A percentile compares a stretch with the other conserved stretches of the same genome.
phyloP scores from a whole-genome alignment of 37 sponge, comb jelly and placozoan genomes.

The Crambe crambe region DNA sequence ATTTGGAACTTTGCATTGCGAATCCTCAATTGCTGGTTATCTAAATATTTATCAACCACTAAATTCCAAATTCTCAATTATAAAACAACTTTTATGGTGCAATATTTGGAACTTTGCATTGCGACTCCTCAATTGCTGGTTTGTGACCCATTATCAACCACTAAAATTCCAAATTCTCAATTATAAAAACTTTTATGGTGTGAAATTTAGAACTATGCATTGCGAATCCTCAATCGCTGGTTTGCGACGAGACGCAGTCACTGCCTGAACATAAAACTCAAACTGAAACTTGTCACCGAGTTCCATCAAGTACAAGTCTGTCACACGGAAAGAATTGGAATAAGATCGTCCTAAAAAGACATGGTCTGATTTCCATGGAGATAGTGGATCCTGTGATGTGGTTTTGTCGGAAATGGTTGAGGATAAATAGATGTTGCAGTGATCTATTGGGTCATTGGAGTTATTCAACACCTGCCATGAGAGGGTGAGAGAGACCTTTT shows the following conservation, averaged over 20 bases:
- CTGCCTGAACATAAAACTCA: conserved; percentile 50
- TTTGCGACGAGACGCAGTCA: conserved; percentile 23
- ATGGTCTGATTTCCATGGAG: conserved; percentile 31
- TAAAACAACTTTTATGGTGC: background rate
- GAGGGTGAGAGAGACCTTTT: conserved; percentile 41
- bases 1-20: background rate
- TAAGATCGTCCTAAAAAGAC: conserved; percentile 41
- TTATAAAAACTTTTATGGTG: background rate
- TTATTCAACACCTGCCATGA: conserved; percentile 27
- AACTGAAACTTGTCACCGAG: background rate
- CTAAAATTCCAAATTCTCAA: too few species aligned
- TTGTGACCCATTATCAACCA: too few species aligned
- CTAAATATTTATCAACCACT: too few species aligned
- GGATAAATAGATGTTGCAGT: conserved; percentile 58
- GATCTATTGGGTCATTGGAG: conserved; percentile 50
- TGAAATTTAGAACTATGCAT: background rate
- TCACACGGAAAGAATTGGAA: conserved; percentile 9
- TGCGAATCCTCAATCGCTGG: background rate
- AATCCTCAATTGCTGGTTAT: conserved; percentile 3
- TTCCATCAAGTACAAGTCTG: conserved; percentile 18
- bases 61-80: too few species aligned
- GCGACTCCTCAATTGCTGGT: background rate
- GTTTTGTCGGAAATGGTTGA: background rate
- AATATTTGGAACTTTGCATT: background rate
- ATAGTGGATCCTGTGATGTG: background rate